A percentile compares a stretch with the other conserved stretches of the same genome.
Conservation (phyloP, 2,113 vertebrate species). For the Chamaetylas fuelleborni region DNA sequence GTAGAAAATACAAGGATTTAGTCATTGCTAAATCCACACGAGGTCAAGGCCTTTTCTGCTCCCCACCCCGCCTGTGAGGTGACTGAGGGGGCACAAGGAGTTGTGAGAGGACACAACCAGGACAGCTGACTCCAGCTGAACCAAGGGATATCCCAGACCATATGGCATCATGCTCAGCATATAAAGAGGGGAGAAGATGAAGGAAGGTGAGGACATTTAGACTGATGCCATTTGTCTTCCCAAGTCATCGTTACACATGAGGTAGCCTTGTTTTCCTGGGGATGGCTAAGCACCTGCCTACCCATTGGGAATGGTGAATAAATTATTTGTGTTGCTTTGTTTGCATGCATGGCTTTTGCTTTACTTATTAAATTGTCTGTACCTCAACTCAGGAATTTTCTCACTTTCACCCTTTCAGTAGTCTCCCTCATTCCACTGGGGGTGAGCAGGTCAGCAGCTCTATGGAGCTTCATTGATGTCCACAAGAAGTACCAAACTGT, state of each 20-base stretch:
- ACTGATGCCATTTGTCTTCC: not conserved
- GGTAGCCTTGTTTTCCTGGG: not conserved
- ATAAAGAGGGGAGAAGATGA: not conserved
- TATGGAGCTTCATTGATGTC: not conserved
- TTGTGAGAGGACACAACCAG: not conserved
- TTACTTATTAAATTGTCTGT: not conserved
- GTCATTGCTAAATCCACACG: not conserved
- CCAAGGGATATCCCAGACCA: not conserved
- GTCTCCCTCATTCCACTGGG: not conserved
- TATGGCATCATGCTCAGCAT: not conserved
- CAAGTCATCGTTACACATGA: not conserved
- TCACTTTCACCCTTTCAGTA: not conserved
- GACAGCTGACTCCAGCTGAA: not conserved
- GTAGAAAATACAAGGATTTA: not conserved
- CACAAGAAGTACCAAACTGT: not conserved
- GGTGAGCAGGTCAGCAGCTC: not conserved
- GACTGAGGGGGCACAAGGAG: not conserved
- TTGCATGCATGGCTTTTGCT: not conserved
- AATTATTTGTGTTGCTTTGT: not conserved
- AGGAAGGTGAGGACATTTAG: not conserved
- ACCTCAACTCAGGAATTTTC: not conserved
- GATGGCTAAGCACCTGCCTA: not conserved
- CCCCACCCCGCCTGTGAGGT: not conserved
- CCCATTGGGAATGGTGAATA: not conserved
- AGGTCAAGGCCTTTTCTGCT: not conserved